Percentiles rank a stretch among this genome's conserved stretches.
Evolutionary conservation across 2,888 invertebrate genomes (phyloP).

Genomic region (Pyrrhia umbra): DNA sequence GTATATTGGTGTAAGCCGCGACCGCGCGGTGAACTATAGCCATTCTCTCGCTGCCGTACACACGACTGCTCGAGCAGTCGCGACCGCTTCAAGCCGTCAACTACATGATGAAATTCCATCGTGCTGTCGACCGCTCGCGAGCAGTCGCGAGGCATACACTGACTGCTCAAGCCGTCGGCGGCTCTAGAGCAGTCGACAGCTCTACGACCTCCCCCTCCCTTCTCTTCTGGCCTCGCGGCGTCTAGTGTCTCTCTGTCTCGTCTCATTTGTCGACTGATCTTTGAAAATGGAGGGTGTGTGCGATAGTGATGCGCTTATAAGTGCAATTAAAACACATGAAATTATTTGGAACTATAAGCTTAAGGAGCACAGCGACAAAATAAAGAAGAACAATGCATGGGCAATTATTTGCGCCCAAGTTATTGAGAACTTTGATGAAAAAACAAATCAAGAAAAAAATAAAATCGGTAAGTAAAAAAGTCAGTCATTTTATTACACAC

Average conservation of each 20-base stretch:
- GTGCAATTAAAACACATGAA: constrained; percentile 50
- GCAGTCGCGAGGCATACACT: no score
- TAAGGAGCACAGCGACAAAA: constrained; percentile 58
- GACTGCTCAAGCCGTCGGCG: constrained; percentile 2
- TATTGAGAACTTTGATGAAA: constrained; percentile 59
- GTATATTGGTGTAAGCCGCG: no score
- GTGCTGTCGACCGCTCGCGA: no score
- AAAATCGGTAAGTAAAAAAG: constrained; percentile 49
- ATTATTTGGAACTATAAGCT: constrained; percentile 57
- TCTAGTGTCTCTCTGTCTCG: no score
- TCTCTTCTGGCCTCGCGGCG: no score
- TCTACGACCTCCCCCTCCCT: constrained; percentile 6
- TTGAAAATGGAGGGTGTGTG: constrained; percentile 52
- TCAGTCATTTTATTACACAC: constrained; percentile 26
- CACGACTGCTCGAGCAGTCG: no score
- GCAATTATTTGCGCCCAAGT: constrained; percentile 59
- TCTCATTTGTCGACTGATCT: constrained; percentile 7
- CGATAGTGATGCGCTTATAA: constrained; percentile 51
- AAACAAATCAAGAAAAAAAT: constrained; percentile 50
- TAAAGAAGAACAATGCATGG: constrained; percentile 60
- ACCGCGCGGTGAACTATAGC: no score
- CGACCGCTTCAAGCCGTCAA: no score
- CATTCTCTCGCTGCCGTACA: no score
- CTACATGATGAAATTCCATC: no score
- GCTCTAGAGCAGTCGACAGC: constrained; percentile 9